Base-by-base conservation (phyloP, 2,113 vertebrate species). In the Protobothrops flavoviridis region DNA sequence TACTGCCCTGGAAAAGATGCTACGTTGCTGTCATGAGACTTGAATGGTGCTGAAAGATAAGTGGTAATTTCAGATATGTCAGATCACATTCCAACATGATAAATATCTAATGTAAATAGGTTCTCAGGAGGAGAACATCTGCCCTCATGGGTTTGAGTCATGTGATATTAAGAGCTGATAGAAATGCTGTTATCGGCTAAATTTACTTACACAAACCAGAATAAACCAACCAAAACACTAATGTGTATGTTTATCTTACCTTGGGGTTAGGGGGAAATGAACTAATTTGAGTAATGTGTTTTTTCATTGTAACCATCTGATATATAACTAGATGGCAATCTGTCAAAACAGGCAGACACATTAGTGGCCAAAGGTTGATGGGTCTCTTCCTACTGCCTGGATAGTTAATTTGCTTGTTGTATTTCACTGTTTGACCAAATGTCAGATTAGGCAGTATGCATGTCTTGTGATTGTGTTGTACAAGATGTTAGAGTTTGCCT, bases 281-380 rank as follows among this genome's bases (percentile, higher is more conserved):
- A 57, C 6, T 57, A 57, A 57, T 57, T 23, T 57, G 21, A 57
- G 56, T 23, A 57, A 57, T 23, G 26, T 64, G 3, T 39, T 90
- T 43, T 90, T 94, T 45, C 15, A 85, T 95, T 89, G 91, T 39
- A 48, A 92, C 95, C 95, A 11, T 43, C 93, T 94, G 52, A 90
- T 95, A 88, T 95, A 92, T 23, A 7, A 74, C 48, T 94, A 74
- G 48, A 95, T 74, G 93, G 15, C 29, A 93, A 95, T 96, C 57
- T 53, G 26, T 93, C 93, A 96, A 1, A 56, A 39, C 26, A 87
- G n/a, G 3, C 5, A 61, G n/a, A 92, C 3, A 4, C 91, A 69
- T 57, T 88, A 81, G 61, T 95, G 13, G 85, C 11, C 61, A 95
- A 96, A 93, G 87, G 33, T 94, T 93, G 93, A 13, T 39, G 43